Evolutionary conservation across 2,888 invertebrate genomes (phyloP), one percentile per base, ranked within the genome.

Genomic region (Heliconius cydno): DNA sequence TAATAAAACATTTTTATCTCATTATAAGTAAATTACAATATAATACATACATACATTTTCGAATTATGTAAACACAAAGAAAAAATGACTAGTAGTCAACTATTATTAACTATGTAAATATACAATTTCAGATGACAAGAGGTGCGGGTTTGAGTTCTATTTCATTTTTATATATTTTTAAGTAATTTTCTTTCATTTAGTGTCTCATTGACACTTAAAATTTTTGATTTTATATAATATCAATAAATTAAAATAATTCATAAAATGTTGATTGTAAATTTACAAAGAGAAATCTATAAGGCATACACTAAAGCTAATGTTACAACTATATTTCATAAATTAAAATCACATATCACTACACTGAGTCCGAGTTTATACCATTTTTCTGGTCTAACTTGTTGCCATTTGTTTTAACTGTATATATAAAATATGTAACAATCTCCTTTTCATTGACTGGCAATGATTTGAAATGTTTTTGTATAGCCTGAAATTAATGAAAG

Each of bases 391-490:
- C 98, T 88, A 98, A 94, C 90, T 98, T 98, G 91, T 98, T 98
- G 84, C 97, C 97, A 91, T 98, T 98, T 76, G 98, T 98, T 95
- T 99, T 99, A 6, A 99, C 98, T 95, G 98, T 98, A 90, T 99
- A 99, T 87, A 99, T 98, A 90, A 99, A 99, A 90, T 97, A 98
- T 74, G 99, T 98, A 82, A 99, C 95, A 73, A 98, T 97, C 92
- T 99, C 99, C 90, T 99, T 99, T 91, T 99, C 99, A 87, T 97
- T 97, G 22, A 99, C 98, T 66, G 98, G 98, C 91, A 99, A 98
- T 80, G 98, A 97, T 93, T 98, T 98, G 94, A 99, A 99, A 94
- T 99, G 99, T 90, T 98, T 98, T 95, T 98, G 98, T 77, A 99
- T 96, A 77, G 97, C 97, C 99, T 99, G 96, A 41, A 96, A 97